These are phyloP conservation scores for Emydura subglobosa DNA, from an alignment of 2,113 vertebrate species.

Conservation along the genomic window DNA sequence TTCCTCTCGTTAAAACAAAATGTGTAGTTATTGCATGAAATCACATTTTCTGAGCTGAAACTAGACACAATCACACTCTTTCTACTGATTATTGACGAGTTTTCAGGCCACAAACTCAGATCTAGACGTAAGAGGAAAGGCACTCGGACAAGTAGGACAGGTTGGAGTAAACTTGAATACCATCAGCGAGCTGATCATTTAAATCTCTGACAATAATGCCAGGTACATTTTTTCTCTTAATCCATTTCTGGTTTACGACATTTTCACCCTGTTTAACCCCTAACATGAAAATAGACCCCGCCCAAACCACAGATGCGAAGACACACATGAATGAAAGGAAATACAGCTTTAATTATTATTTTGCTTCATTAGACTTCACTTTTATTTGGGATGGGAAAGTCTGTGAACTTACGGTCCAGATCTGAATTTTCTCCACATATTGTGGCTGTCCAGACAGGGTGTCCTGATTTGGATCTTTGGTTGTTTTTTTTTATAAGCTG, in stretches of 20 bases:
- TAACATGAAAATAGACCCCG: not conserved
- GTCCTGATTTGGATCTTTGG: not conserved
- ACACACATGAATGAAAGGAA: not conserved
- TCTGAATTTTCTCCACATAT: not conserved
- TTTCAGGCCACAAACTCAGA: not conserved
- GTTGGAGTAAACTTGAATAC: not conserved
- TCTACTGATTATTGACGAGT: not conserved
- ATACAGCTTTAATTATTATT: rapidly evolving
- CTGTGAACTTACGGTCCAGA: not conserved
- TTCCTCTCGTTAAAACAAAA: not conserved
- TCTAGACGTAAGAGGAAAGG: not conserved
- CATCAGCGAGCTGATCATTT: not conserved
- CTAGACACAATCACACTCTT: not conserved
- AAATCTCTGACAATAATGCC: not conserved
- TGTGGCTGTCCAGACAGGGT: not conserved
- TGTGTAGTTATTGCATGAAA: not conserved
- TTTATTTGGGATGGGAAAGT: not conserved
- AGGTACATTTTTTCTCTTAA: not conserved
- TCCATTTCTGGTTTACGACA: not conserved
- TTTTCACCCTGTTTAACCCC: not conserved
- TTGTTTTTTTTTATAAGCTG: not conserved
- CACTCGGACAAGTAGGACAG: not conserved
- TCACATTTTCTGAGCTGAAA: not conserved
- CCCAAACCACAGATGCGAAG: not conserved
- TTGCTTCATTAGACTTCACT: not conserved